Percentiles rank a stretch among this genome's conserved stretches.
Evolutionary conservation across 1,140 invertebrate genomes (phyloP).

Genomic region (Plodia interpunctella): DNA sequence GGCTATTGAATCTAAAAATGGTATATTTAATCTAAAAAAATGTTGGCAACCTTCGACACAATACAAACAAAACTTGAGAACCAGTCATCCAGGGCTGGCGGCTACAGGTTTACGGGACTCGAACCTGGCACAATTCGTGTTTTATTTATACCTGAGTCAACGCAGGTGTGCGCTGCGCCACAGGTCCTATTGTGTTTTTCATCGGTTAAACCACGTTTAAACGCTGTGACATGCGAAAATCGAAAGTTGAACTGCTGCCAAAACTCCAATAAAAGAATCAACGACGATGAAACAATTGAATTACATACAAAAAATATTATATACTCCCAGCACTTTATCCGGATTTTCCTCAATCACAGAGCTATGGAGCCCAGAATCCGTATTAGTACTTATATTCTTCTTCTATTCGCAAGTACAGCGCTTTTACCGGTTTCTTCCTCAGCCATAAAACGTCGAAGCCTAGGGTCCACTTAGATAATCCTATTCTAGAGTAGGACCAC

Average conservation of each 20-base stretch:
- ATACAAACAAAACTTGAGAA: neutral
- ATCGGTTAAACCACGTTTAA: neutral
- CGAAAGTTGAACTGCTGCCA: neutral
- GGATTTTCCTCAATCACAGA: no score
- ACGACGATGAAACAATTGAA: neutral
- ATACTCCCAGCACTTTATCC: no score
- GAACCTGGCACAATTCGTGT: constrained; percentile 3
- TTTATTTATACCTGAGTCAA: constrained; percentile 2
- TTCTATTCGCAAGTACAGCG: no score
- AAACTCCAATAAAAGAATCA: neutral
- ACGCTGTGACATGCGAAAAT: neutral
- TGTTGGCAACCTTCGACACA: neutral
- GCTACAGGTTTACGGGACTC: neutral
- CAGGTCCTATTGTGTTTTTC: constrained; percentile 2
- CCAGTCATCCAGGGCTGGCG: neutral
- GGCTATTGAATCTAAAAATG: no score
- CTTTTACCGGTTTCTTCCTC: no score
- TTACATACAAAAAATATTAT: neutral
- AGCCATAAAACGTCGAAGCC: no score
- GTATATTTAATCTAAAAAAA: no score
- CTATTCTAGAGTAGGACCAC: no score
- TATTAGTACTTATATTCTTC: no score
- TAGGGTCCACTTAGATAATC: no score
- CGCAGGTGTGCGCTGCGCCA: neutral
- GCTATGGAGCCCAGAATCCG: no score